Conservation (phyloP, 2,888 invertebrate species). For the Drosophila cognata region DNA sequence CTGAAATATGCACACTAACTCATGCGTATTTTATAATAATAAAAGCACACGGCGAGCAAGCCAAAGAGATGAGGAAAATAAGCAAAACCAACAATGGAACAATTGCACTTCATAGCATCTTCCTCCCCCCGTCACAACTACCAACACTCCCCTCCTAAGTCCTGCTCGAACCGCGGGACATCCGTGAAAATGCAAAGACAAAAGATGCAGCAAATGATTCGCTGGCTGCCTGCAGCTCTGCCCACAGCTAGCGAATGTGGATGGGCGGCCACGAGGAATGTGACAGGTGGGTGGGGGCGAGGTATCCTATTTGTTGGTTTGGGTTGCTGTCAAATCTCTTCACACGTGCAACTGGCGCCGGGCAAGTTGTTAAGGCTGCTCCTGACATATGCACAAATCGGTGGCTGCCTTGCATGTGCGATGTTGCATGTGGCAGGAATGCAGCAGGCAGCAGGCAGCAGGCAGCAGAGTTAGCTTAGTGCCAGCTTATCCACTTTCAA, state of each 20-base stretch:
- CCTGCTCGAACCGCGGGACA: conserved; percentile 1
- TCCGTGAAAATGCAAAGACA: conserved; percentile 59
- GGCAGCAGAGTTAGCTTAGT: conserved; percentile 63
- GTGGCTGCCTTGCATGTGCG: conserved; percentile 34
- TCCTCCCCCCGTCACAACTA: background rate
- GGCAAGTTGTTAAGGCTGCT: conserved; percentile 39
- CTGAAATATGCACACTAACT: conserved; percentile 80
- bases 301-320: background rate
- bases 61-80: conserved; percentile 28
- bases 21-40: conserved; percentile 80
- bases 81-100: conserved; percentile 35
- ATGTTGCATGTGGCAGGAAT: conserved; percentile 41
- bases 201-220: conserved; percentile 61
- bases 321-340: conserved; percentile 49
- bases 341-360: conserved; percentile 39
- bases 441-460: conserved; percentile 22
- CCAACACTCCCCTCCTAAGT: background rate
- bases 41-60: conserved; percentile 66
- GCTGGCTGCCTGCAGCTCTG: conserved; percentile 20
- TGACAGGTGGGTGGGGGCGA: background rate
- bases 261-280: background rate
- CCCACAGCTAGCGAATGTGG: conserved; percentile 4
- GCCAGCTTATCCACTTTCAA: conserved; percentile 67
- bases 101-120: conserved; percentile 12
- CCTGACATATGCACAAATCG: conserved; percentile 52